A percentile compares a stretch with the other conserved stretches of the same genome.
These are phyloP conservation scores for Otocyon megalotis DNA, from an alignment of 2,113 vertebrate genomes.

Conservation along the genomic window DNA sequence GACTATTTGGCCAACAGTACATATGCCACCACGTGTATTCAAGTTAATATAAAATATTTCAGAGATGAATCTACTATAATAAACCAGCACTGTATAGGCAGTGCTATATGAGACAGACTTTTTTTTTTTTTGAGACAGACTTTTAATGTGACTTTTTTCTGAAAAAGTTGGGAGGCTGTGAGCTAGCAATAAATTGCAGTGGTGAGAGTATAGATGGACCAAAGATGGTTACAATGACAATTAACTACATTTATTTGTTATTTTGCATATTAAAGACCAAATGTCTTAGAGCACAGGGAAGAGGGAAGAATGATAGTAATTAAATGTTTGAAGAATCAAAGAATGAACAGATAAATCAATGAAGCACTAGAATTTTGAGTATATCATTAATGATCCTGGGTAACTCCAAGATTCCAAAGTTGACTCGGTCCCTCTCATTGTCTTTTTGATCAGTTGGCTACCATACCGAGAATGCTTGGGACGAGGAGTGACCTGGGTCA, in stretches of 20 bases:
- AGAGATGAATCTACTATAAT: neutral
- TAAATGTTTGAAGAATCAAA: neutral
- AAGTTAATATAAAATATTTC: neutral
- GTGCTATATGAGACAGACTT: neutral
- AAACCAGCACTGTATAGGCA: neutral
- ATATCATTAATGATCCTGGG: neutral
- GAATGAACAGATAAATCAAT: neutral
- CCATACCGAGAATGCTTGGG: neutral
- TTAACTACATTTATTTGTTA: neutral
- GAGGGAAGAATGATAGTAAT: neutral
- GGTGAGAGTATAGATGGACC: neutral
- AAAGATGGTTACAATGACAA: neutral
- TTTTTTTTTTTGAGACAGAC: neutral
- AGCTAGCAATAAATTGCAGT: neutral
- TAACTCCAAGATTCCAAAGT: neutral
- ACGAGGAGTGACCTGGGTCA: neutral
- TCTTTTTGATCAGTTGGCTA: neutral
- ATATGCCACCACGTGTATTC: neutral
- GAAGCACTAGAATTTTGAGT: neutral
- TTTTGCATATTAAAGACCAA: neutral
- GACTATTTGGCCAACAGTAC: slow-evolving; percentile 11
- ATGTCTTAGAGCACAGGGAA: neutral
- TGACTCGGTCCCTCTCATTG: neutral
- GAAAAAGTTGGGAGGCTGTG: neutral
- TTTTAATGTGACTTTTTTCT: neutral